Conservation (phyloP, 2,888 invertebrate species). For the Lepidocyrtoides sp. region DNA sequence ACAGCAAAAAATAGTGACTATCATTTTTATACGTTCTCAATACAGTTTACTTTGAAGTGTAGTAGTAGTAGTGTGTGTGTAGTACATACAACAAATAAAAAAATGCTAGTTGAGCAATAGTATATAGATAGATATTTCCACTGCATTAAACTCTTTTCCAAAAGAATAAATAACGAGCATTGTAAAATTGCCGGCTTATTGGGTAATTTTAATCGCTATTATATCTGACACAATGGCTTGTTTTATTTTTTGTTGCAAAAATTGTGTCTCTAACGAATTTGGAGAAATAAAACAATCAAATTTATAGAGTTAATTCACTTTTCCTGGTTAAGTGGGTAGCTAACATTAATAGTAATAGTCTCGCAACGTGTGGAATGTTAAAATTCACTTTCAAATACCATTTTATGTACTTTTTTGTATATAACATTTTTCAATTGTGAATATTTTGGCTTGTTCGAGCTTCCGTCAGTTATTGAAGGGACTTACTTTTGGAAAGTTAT, state of each 20-base stretch:
- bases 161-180: slow-evolving; percentile 30
- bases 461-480: too few relatives aligned
- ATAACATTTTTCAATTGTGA: too few relatives aligned
- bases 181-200: slow-evolving; percentile 44
- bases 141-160: slow-evolving; percentile 25
- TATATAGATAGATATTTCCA: background rate
- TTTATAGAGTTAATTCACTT: too few relatives aligned
- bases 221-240: slow-evolving; percentile 45
- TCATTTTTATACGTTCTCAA: slow-evolving; percentile 45
- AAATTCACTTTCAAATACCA: too few relatives aligned
- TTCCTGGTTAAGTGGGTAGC: too few relatives aligned
- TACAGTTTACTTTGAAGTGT: slow-evolving; percentile 46
- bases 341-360: too few relatives aligned
- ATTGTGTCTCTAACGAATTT: slow-evolving; percentile 6
- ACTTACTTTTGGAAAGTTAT: too few relatives aligned
- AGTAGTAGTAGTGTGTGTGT: background rate
- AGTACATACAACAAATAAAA: background rate
- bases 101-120: background rate
- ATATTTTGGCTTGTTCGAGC: too few relatives aligned
- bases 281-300: background rate
- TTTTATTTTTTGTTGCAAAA: slow-evolving; percentile 37
- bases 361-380: too few relatives aligned
- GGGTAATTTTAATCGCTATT: slow-evolving; percentile 31
- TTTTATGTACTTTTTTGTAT: too few relatives aligned
- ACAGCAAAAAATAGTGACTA: slow-evolving; percentile 72